Conservation (phyloP, 2,113 vertebrate species). For the Trochalopteron elliotii region DNA sequence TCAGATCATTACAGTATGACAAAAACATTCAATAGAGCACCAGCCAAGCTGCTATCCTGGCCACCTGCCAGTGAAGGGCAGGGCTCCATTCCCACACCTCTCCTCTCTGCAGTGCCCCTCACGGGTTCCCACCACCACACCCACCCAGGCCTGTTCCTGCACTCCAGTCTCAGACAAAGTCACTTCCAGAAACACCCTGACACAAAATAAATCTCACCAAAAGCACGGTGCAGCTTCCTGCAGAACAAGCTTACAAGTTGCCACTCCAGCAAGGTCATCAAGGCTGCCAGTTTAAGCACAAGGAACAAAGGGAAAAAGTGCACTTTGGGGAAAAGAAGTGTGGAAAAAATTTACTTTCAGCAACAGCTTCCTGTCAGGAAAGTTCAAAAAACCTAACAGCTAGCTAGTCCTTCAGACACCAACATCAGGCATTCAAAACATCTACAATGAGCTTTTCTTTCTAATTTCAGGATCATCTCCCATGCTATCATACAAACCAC, state of each 20-base stretch:
- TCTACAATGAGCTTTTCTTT: neutral
- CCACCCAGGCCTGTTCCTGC: too few relatives aligned
- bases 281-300: neutral
- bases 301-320: fast-evolving
- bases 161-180: neutral
- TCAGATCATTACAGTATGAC: neutral
- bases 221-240: neutral
- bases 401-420: neutral
- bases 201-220: neutral
- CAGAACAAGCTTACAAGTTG: neutral
- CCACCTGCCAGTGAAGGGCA: neutral
- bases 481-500: neutral
- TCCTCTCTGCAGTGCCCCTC: neutral
- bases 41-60: neutral
- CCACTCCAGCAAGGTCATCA: neutral
- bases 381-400: neutral
- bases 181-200: neutral
- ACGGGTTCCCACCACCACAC: neutral
- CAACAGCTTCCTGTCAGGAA: neutral
- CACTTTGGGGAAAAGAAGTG: neutral
- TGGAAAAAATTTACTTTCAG: neutral
- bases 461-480: neutral
- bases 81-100: neutral
- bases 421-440: neutral
- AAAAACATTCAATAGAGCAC: neutral